These are phyloP conservation scores for Australoheros scitulus DNA, from an alignment of 2,113 vertebrate genomes.

Conservation along the genomic window DNA sequence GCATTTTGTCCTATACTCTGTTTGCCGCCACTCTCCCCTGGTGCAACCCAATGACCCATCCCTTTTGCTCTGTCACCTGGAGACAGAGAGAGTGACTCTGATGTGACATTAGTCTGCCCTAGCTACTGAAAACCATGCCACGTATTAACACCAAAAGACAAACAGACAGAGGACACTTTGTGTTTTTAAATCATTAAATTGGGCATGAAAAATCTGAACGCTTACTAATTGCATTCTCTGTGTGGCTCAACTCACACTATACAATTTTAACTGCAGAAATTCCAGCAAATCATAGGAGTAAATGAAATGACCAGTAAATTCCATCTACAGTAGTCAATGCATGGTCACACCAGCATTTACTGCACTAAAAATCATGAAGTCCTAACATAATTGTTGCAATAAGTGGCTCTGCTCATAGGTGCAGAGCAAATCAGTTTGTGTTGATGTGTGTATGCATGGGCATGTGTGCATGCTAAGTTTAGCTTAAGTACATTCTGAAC, in stretches of 20 bases:
- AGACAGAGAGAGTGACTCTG: constrained; percentile 33
- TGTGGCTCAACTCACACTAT: not conserved
- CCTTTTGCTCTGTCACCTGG: constrained; percentile 58
- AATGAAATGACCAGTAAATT: not conserved
- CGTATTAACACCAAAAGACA: constrained; percentile 14
- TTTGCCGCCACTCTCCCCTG: constrained; percentile 51
- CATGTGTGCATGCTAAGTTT: not conserved
- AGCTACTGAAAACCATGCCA: not conserved
- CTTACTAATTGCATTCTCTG: not conserved
- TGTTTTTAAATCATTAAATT: not conserved
- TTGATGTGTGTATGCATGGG: not conserved
- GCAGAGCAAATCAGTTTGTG: not conserved
- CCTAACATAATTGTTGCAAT: not conserved
- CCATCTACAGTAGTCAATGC: not conserved
- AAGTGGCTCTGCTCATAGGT: not conserved
- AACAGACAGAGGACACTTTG: not conserved
- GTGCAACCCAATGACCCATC: constrained; percentile 63
- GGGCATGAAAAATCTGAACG: not conserved
- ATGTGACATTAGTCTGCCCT: constrained; percentile 36
- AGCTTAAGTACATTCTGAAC: not conserved
- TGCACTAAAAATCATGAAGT: not conserved
- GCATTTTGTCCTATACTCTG: constrained; percentile 65
- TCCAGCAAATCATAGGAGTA: not conserved
- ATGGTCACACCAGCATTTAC: not conserved
- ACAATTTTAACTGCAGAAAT: not conserved